phyloP scores from a whole-genome alignment of 2,113 vertebrate genomes.

The Muscicapa adusta region DNA sequence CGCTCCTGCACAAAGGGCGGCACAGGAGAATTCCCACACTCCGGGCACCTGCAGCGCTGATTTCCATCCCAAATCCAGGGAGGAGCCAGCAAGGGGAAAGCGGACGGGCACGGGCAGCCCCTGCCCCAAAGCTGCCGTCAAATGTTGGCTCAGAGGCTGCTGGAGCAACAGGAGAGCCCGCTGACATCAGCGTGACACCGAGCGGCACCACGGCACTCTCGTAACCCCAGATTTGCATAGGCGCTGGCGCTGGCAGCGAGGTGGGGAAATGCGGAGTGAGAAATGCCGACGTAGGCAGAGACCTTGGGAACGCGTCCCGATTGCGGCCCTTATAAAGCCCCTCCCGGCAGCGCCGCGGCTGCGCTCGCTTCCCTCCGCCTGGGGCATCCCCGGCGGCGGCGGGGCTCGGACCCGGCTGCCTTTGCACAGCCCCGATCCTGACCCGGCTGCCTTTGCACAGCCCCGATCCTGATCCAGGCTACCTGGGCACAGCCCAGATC shows the following conservation, averaged over 20 bases:
- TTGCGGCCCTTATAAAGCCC: neutral
- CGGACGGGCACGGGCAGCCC: neutral
- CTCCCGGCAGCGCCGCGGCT: neutral
- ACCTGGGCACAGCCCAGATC: too few relatives aligned
- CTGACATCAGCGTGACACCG: neutral
- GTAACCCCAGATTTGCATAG: neutral
- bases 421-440: neutral
- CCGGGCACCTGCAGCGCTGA: rapidly evolving
- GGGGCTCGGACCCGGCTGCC: rapidly evolving
- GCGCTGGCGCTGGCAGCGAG: too few relatives aligned
- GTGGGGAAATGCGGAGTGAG: neutral
- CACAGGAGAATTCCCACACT: too few relatives aligned
- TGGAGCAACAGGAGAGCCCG: rapidly evolving
- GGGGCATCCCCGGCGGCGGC: neutral
- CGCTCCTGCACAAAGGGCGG: rapidly evolving
- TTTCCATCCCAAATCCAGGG: rapidly evolving
- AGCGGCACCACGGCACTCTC: neutral
- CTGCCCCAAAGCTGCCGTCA: rapidly evolving
- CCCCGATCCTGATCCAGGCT: too few relatives aligned
- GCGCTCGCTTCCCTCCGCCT: neutral
- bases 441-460: too few relatives aligned
- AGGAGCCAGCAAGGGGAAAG: too few relatives aligned
- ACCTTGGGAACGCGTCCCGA: neutral
- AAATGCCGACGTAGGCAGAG: neutral
- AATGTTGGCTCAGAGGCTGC: neutral